A percentile compares a stretch with the other conserved stretches of the same genome.
Evolutionary conservation across 2,113 vertebrate species (phyloP).

Genomic region (Periophthalmus modestus): DNA sequence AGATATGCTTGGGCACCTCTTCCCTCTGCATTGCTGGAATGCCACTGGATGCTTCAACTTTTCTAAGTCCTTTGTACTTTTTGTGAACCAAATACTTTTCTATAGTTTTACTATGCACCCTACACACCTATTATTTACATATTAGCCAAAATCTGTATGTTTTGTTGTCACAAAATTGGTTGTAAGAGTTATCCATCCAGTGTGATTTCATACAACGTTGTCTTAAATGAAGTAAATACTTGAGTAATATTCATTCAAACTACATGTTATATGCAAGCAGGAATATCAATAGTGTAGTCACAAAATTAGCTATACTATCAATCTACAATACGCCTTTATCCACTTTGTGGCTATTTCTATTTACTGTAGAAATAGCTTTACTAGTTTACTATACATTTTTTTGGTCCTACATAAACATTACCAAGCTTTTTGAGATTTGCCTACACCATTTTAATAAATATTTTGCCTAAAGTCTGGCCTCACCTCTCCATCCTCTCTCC

Average conservation of each 20-base stretch:
- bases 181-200: too few relatives aligned
- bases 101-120: too few relatives aligned
- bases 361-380: not conserved
- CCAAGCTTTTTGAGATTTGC: not conserved
- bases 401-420: not conserved
- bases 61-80: not conserved
- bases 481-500: slow-evolving; percentile 13
- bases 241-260: too few relatives aligned
- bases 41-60: not conserved
- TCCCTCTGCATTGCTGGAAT: not conserved
- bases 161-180: too few relatives aligned
- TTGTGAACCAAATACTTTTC: not conserved
- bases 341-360: not conserved
- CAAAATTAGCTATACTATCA: too few relatives aligned
- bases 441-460: not conserved
- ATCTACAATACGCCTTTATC: too few relatives aligned
- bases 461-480: slow-evolving; percentile 1
- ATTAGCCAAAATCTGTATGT: too few relatives aligned
- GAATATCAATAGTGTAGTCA: too few relatives aligned
- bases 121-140: too few relatives aligned
- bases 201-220: too few relatives aligned
- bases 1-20: not conserved
- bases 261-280: too few relatives aligned
- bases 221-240: not conserved
- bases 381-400: not conserved